Percentiles rank a stretch among this genome's conserved stretches.
Conservation (phyloP, 1,140 invertebrate genomes). For the Apis laboriosa region DNA sequence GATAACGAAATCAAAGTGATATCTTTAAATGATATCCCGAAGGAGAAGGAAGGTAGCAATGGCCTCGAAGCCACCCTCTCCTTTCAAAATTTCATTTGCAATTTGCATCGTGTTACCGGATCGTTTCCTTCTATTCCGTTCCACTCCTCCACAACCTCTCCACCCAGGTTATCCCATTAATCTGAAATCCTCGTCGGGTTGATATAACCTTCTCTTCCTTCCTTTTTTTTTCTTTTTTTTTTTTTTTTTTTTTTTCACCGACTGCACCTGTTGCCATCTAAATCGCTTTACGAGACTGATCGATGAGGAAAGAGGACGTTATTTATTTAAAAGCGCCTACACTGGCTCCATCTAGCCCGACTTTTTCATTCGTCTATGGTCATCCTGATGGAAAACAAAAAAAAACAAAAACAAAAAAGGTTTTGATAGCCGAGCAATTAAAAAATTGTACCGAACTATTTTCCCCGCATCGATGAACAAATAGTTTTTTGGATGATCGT, state of each 20-base stretch:
- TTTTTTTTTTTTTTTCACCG: slow-evolving; percentile 26
- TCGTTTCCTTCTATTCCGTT: not conserved
- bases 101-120: slow-evolving; percentile 11
- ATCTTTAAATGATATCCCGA: no score
- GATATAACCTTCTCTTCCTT: slow-evolving; percentile 31
- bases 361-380: not conserved
- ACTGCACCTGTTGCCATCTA: slow-evolving; percentile 59
- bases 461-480: no score
- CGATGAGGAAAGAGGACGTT: slow-evolving; percentile 41
- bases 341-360: not conserved
- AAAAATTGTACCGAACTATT: not conserved
- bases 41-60: not conserved
- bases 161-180: slow-evolving; percentile 53
- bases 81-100: slow-evolving; percentile 42
- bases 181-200: slow-evolving; percentile 57
- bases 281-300: slow-evolving; percentile 52
- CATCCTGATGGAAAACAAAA: not conserved
- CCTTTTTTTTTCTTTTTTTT: not conserved
- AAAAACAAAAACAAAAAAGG: not conserved
- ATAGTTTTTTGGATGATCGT: not conserved
- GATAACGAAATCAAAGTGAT: not conserved
- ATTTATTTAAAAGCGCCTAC: slow-evolving; percentile 54
- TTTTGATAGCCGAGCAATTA: slow-evolving; percentile 3
- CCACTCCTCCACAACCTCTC: slow-evolving; percentile 26
- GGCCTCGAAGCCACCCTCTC: not conserved